Evolutionary conservation across 2,797 vertebrate genomes (phyloP), one percentile per base, ranked within the genome.

Genomic region (Cirrhinus mrigala): DNA sequence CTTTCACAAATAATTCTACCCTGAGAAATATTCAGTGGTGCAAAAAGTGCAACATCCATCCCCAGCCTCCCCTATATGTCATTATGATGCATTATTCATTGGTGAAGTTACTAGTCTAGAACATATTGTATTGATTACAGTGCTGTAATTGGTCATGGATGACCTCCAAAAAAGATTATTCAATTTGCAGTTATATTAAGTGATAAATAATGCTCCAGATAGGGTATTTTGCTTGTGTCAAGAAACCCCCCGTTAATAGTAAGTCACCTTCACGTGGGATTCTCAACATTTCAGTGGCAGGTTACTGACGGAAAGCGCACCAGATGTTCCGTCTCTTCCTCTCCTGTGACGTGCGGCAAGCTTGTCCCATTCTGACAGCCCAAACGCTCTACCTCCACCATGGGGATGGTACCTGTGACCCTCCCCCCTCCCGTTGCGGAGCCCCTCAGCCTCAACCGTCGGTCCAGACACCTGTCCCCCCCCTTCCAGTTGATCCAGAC

Each of bases 311-410:
- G 70, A 60, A 69, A 84, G n/a, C 18, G 2, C 50, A 88, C 50
- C 91, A 91, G 90, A 92, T 90, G 90, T 87, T 90, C 14, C 4
- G 16, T 76, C 79, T 86, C 60, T 60, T 82, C 24, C 29, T 50
- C 52, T 71, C 20, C 18, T 50, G 62, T 68, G 62, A 80, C 12
- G 27, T 29, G 46, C 71, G 12, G 24, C 58, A 66, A 18, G 1
- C 70, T 29, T 79, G 75, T 82, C 60, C 56, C 54, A 83, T 82
- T 68, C 66, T 91, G 88, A 90, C 91, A 87, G 79, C 79, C 44
- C 71, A 85, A 27, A 77, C 62, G 40, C n/a, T 22, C n/a, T 73
- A 52, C 15, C n/a, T 88, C 66, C 68, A 87, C 86, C 40, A 81
- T 75, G 46, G 76, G 84, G 81, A 79, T 50, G 9, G 22, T 50